These are phyloP conservation scores for Drosophila nebulosa DNA, from an alignment of 1,140 invertebrate species.

Conservation along the genomic window DNA sequence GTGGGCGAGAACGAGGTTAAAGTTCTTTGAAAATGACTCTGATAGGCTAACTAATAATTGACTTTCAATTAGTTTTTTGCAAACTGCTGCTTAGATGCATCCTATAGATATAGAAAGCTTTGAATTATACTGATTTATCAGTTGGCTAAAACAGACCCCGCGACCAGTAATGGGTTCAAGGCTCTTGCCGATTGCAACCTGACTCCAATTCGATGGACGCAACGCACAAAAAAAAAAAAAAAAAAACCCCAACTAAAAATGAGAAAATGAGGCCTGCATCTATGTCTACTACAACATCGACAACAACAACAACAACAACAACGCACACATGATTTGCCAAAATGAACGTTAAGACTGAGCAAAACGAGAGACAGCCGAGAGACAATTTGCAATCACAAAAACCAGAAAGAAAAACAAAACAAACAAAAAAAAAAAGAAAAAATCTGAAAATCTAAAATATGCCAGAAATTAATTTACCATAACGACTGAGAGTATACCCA, in stretches of 20 bases:
- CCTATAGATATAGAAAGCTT: neutral
- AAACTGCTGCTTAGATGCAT: neutral
- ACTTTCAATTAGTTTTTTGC: no score
- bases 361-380: conserved; percentile 72
- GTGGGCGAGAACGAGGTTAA: no score
- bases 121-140: neutral
- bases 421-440: conserved; percentile 1
- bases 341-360: conserved; percentile 33
- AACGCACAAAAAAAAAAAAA: conserved; percentile 14
- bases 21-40: no score
- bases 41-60: no score
- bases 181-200: conserved; percentile 5
- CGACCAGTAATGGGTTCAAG: conserved; percentile 16
- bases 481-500: no score
- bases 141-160: neutral
- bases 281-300: conserved; percentile 23
- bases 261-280: conserved; percentile 54
- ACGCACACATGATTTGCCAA: conserved; percentile 47
- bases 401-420: conserved; percentile 67
- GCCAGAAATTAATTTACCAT: no score
- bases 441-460: neutral
- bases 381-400: conserved; percentile 72
- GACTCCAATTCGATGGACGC: conserved; percentile 1
- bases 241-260: neutral
- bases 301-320: conserved; percentile 30